phyloP scores from a whole-genome alignment of 2,113 vertebrate species.

The Epinephelus cyanopodus region DNA sequence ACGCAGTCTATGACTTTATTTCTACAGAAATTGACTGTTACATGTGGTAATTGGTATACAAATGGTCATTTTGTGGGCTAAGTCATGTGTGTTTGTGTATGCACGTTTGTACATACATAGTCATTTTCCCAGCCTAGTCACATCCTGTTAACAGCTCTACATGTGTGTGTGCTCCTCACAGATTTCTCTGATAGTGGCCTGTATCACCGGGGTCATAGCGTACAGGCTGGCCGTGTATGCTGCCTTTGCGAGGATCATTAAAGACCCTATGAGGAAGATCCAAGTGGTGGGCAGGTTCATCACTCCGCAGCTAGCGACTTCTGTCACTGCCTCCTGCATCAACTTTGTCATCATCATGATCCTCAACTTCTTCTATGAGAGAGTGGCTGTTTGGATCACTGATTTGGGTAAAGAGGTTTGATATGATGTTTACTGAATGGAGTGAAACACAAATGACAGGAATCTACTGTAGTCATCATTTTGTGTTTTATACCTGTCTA shows the following conservation, averaged over 20 bases:
- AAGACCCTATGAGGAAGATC: conserved; percentile 86
- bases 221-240: conserved; percentile 95
- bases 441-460: neutral
- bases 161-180: conserved; percentile 58
- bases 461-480: neutral
- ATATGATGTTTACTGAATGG: neutral
- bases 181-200: conserved; percentile 92
- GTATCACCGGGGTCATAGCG: conserved; percentile 94
- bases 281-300: conserved; percentile 89
- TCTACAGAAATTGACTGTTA: no score
- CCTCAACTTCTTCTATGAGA: conserved; percentile 96
- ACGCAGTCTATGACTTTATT: no score
- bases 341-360: conserved; percentile 98
- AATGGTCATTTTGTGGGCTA: no score
- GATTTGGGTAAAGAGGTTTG: conserved; percentile 89
- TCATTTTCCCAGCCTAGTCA: neutral
- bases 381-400: conserved; percentile 96
- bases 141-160: no score
- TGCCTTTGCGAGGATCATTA: conserved; percentile 93
- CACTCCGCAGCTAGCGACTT: conserved; percentile 95
- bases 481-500: neutral
- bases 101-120: neutral
- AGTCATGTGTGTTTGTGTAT: neutral
- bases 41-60: no score
- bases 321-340: conserved; percentile 94